Percentiles rank a stretch among this genome's conserved stretches.
These are phyloP conservation scores for Irena cyanogastra DNA, from an alignment of 2,113 vertebrate species.

Conservation along the genomic window DNA sequence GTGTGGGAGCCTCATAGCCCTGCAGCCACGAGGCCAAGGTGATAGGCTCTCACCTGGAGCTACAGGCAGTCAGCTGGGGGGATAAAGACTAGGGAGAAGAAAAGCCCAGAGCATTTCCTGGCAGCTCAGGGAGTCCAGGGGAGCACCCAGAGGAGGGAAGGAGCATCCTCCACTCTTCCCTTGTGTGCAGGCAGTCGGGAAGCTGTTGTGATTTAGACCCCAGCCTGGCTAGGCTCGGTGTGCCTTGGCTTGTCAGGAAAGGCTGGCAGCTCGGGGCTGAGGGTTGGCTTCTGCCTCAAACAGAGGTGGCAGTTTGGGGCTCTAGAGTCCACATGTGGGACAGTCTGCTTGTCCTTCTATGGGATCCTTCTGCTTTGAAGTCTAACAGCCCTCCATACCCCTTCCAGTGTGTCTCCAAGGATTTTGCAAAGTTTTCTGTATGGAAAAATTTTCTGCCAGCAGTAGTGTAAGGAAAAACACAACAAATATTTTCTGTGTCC, in stretches of 20 bases:
- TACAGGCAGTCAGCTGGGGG: not conserved
- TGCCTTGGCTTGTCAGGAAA: not conserved
- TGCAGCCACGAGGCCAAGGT: not conserved
- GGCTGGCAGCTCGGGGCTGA: not conserved
- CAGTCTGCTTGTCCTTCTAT: not conserved
- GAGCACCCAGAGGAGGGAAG: not conserved
- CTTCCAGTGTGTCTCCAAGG: not conserved
- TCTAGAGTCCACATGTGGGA: fast-evolving
- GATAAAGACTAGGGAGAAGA: not conserved
- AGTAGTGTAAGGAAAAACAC: not conserved
- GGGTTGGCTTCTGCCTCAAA: not conserved
- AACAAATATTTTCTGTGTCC: not conserved
- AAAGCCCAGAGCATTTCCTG: not conserved
- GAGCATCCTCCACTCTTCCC: not conserved
- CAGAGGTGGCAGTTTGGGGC: not conserved
- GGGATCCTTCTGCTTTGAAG: not conserved
- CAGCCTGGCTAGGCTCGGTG: not conserved
- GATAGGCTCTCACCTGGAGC: not conserved
- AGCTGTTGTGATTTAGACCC: not conserved
- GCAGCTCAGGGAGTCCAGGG: not conserved
- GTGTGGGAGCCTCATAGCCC: not conserved
- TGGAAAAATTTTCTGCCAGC: not conserved
- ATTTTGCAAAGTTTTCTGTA: not conserved
- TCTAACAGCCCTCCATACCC: not conserved
- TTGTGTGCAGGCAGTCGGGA: not conserved